Evolutionary conservation across 2,888 invertebrate genomes (phyloP).

Genomic region (Ophioninae sp.): DNA sequence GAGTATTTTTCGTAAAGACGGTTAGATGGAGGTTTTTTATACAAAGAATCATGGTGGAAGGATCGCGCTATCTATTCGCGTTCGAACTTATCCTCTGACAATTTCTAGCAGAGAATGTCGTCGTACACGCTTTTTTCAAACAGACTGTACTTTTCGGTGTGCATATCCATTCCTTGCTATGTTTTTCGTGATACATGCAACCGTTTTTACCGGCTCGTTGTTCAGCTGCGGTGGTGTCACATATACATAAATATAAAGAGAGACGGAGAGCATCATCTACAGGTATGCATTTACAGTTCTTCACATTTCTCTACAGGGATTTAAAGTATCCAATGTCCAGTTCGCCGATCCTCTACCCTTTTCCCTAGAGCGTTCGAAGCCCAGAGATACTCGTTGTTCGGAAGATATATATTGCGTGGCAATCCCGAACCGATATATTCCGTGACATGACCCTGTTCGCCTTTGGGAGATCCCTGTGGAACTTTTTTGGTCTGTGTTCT

Average conservation of each 20-base stretch:
- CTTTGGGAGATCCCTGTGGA: constrained; percentile 41
- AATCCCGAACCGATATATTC: constrained; percentile 59
- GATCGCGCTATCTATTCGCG: too few relatives aligned
- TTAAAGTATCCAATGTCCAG: constrained; percentile 52
- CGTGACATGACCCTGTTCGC: constrained; percentile 50
- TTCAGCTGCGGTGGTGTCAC: constrained; percentile 7
- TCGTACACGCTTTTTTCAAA: too few relatives aligned
- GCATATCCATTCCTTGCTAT: background rate
- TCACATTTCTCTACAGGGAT: constrained; percentile 54
- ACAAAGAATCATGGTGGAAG: too few relatives aligned
- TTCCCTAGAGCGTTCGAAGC: constrained; percentile 35
- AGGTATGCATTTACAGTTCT: constrained; percentile 26
- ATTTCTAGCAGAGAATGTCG: too few relatives aligned
- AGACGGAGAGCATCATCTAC: background rate
- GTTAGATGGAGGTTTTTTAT: too few relatives aligned
- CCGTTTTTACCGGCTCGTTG: background rate
- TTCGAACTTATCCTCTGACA: too few relatives aligned
- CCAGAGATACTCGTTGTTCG: constrained; percentile 46
- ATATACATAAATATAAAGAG: background rate
- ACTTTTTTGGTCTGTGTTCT: constrained; percentile 2
- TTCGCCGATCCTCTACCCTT: constrained; percentile 40
- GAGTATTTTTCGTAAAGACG: too few relatives aligned
- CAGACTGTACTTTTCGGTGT: background rate
- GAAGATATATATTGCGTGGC: constrained; percentile 55
- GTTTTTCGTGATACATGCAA: background rate